Conservation (phyloP, 2,113 vertebrate species). For the Hippocampus mohnikei region DNA sequence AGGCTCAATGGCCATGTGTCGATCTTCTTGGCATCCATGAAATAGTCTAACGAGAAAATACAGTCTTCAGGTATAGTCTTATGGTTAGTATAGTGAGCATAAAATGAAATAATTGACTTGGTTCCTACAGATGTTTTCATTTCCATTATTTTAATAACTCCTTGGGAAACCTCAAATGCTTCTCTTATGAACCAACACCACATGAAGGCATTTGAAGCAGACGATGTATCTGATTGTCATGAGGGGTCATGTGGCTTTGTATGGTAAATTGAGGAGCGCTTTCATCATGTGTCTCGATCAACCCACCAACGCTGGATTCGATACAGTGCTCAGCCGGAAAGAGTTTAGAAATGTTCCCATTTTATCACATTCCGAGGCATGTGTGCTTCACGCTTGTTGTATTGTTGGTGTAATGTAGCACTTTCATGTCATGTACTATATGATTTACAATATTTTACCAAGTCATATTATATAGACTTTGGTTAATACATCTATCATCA, state of each 20-base stretch:
- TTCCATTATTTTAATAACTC: not conserved
- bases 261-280: conserved; percentile 19
- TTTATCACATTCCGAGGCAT: conserved; percentile 3
- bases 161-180: not conserved
- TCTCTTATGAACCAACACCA: not conserved
- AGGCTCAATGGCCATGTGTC: too few species aligned
- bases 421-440: not conserved
- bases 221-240: conserved; percentile 12
- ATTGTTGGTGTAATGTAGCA: not conserved
- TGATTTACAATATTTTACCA: not conserved
- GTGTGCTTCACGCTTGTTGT: not conserved
- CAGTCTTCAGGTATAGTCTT: too few species aligned
- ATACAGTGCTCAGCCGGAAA: not conserved
- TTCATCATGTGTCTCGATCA: conserved; percentile 21
- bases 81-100: too few species aligned
- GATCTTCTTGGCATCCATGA: too few species aligned
- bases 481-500: not conserved
- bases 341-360: conserved; percentile 25
- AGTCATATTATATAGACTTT: not conserved
- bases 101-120: too few species aligned
- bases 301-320: conserved; percentile 20
- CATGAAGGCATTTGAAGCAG: not conserved
- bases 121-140: not conserved
- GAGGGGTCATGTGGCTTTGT: conserved; percentile 34
- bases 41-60: too few species aligned